phyloP scores from a whole-genome alignment of 2,113 vertebrate species.

The Phyllostomus hastatus region DNA sequence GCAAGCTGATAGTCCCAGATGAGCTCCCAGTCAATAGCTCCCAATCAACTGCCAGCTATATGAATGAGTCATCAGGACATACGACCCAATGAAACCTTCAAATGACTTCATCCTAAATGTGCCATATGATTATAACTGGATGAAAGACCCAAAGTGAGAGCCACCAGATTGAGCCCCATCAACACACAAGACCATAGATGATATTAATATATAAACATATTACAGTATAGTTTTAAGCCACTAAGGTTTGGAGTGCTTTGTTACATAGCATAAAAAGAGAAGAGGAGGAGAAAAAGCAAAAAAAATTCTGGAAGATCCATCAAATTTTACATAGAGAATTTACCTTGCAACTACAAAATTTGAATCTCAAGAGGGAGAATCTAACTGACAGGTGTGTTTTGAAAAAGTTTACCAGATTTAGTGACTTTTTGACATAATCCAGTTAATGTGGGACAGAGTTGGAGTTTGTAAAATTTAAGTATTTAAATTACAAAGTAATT shows the following conservation, averaged over 20 bases:
- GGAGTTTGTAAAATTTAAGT: background rate
- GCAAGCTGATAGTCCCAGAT: background rate
- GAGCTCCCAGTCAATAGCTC: background rate
- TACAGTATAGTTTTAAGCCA: background rate
- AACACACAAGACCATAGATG: background rate
- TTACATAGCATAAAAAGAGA: background rate
- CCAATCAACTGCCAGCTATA: background rate
- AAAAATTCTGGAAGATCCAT: background rate
- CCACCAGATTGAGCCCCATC: background rate
- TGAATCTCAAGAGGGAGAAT: background rate
- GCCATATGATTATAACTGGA: background rate
- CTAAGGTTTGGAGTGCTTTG: background rate
- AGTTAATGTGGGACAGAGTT: background rate
- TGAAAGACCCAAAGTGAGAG: background rate
- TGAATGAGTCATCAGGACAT: background rate
- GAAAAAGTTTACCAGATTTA: background rate
- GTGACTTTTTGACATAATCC: background rate
- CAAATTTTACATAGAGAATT: background rate
- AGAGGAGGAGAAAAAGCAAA: background rate
- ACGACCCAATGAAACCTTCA: background rate
- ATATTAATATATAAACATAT: background rate
- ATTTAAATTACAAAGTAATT: background rate
- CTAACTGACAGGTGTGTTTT: background rate
- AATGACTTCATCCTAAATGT: background rate
- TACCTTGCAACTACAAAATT: background rate